These are phyloP conservation scores for Platynereis dumerilii DNA, from an alignment of 2,888 invertebrate genomes.

Conservation along the genomic window DNA sequence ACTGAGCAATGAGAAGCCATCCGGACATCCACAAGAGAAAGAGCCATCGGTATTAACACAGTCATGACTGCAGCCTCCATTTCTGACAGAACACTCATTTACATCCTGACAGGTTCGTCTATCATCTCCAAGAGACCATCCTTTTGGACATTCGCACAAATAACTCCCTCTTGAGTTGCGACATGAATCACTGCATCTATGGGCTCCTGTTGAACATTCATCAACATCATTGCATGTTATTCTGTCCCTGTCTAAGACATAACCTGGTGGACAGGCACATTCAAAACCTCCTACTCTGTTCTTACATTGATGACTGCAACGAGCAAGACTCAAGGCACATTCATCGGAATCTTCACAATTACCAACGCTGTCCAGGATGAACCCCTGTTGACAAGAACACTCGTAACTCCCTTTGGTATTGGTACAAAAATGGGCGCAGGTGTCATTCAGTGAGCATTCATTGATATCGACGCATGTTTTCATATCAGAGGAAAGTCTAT, in stretches of 20 bases:
- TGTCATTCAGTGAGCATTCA: not conserved
- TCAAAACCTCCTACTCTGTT: not conserved
- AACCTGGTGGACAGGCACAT: constrained; percentile 1
- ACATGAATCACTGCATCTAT: not conserved
- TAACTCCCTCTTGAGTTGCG: not conserved
- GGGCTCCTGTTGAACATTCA: not conserved
- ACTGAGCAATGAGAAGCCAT: not conserved
- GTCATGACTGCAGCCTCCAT: constrained; percentile 6
- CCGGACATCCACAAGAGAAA: not conserved
- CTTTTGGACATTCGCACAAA: not conserved
- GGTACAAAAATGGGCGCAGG: not conserved
- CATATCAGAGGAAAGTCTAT: too few species aligned
- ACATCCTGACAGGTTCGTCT: not conserved
- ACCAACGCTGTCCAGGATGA: not conserved
- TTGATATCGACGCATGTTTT: not conserved
- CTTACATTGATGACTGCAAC: not conserved
- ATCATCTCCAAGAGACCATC: not conserved
- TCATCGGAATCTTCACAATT: not conserved
- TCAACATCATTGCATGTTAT: not conserved
- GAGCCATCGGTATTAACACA: not conserved
- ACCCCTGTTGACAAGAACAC: not conserved
- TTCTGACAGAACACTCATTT: not conserved
- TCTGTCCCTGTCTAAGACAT: not conserved
- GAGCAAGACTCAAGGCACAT: not conserved
- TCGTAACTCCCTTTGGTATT: not conserved